Percentiles rank a stretch among this genome's conserved stretches.
Conservation (phyloP, 2,888 invertebrate species). For the Acrocyrtus sp. region DNA sequence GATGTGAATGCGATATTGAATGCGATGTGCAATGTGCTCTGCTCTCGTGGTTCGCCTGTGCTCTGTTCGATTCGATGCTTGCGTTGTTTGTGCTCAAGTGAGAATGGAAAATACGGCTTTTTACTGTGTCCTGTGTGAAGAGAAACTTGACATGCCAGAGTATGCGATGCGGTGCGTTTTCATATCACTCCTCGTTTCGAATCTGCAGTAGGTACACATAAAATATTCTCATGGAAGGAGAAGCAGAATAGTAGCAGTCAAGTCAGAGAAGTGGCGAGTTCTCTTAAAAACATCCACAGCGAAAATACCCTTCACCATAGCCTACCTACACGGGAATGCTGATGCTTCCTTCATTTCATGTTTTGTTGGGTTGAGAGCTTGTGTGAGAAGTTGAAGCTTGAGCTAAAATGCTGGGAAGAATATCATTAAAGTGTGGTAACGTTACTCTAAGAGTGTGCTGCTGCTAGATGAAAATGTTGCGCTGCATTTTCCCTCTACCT, state of each 20-base stretch:
- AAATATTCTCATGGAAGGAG: too few species aligned
- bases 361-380: too few species aligned
- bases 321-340: too few species aligned
- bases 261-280: constrained; percentile 31
- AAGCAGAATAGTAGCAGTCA: constrained; percentile 24
- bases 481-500: not conserved
- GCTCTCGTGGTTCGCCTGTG: not conserved
- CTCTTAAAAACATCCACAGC: too few species aligned
- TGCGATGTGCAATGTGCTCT: not conserved
- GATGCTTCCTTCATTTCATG: too few species aligned
- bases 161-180: too few species aligned
- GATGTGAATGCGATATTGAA: not conserved
- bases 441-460: not conserved
- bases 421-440: too few species aligned
- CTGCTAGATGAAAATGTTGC: not conserved
- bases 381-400: constrained; percentile 3
- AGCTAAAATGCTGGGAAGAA: not conserved
- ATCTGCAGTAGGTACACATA: constrained; percentile 25
- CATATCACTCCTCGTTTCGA: too few species aligned
- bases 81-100: not conserved
- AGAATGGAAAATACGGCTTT: too few species aligned
- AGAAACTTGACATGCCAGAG: not conserved
- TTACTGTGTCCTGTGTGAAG: not conserved
- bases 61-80: not conserved
- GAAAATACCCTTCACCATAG: constrained; percentile 41